These are phyloP conservation scores for Pseudolaguvia tuberculata DNA, from an alignment of 2,113 vertebrate species.

Conservation along the genomic window DNA sequence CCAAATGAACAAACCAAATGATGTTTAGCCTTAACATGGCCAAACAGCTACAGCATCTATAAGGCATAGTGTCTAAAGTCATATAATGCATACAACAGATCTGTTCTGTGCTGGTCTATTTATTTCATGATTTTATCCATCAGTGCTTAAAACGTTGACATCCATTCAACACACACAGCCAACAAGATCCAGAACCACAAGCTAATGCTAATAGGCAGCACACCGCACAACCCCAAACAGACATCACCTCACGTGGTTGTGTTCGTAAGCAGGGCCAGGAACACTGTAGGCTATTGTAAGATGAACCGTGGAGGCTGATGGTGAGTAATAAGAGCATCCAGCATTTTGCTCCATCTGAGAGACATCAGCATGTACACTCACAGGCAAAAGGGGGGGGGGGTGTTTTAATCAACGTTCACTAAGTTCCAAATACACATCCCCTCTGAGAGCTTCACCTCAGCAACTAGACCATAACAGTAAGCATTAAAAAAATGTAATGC, in stretches of 20 bases:
- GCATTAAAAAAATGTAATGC: slow-evolving; percentile 68
- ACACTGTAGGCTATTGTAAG: slow-evolving; percentile 50
- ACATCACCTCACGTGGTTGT: slow-evolving; percentile 51
- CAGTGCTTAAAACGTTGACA: slow-evolving; percentile 18
- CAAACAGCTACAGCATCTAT: neutral
- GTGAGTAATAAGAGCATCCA: slow-evolving; percentile 61
- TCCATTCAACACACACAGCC: neutral
- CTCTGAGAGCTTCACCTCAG: slow-evolving; percentile 67
- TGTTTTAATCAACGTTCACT: slow-evolving; percentile 69
- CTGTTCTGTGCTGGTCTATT: slow-evolving; percentile 12
- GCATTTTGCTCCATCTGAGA: slow-evolving; percentile 55
- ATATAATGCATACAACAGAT: slow-evolving; percentile 4
- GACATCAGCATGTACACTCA: slow-evolving; percentile 56
- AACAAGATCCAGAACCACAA: slow-evolving; percentile 30
- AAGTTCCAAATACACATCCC: slow-evolving; percentile 54
- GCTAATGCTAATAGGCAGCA: slow-evolving; percentile 55
- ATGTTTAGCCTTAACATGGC: neutral
- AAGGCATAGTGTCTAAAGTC: neutral
- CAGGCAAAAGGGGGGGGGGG: slow-evolving; percentile 40
- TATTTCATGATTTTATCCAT: slow-evolving; percentile 4
- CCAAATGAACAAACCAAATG: neutral
- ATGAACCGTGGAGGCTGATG: slow-evolving; percentile 47
- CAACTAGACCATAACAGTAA: slow-evolving; percentile 67
- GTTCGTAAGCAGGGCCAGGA: slow-evolving; percentile 47
- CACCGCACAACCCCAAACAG: slow-evolving; percentile 50